A percentile compares a stretch with the other conserved stretches of the same genome.
These are phyloP conservation scores for Belonocnema kinseyi DNA, from an alignment of 1,140 invertebrate genomes.

Conservation along the genomic window DNA sequence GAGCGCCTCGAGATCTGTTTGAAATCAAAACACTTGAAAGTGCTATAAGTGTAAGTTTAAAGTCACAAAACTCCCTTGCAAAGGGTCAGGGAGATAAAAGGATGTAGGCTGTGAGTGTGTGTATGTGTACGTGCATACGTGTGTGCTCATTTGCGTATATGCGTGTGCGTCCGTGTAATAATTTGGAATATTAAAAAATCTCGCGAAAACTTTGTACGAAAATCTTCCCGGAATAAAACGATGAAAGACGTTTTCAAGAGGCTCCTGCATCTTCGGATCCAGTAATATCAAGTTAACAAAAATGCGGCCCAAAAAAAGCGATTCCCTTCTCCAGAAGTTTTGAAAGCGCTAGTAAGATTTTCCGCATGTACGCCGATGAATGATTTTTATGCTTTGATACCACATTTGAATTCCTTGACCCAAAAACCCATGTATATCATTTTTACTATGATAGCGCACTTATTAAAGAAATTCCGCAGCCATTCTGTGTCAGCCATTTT, in stretches of 20 bases:
- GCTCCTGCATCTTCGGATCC: slow-evolving; percentile 39
- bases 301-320: slow-evolving; percentile 14
- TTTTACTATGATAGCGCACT: background rate
- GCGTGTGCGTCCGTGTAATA: background rate
- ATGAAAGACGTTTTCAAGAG: slow-evolving; percentile 44
- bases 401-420: background rate
- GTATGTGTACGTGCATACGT: no score
- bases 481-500: slow-evolving; percentile 27
- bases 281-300: slow-evolving; percentile 19
- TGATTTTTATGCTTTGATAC: background rate
- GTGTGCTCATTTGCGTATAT: no score
- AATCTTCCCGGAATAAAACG: slow-evolving; percentile 36
- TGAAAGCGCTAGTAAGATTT: background rate
- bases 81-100: no score
- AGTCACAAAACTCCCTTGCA: no score
- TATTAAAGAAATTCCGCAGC: background rate
- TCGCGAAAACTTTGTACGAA: slow-evolving; percentile 36
- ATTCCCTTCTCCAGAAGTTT: slow-evolving; percentile 1
- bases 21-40: background rate
- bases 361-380: background rate
- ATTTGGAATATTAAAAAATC: background rate
- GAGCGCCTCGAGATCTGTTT: background rate
- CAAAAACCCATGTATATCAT: slow-evolving; percentile 10
- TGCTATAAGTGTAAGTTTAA: background rate
- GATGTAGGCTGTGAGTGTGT: background rate